Percentiles rank a stretch among this genome's conserved stretches.
phyloP scores from a whole-genome alignment of 2,797 vertebrate genomes.

The Pangasius djambal region DNA sequence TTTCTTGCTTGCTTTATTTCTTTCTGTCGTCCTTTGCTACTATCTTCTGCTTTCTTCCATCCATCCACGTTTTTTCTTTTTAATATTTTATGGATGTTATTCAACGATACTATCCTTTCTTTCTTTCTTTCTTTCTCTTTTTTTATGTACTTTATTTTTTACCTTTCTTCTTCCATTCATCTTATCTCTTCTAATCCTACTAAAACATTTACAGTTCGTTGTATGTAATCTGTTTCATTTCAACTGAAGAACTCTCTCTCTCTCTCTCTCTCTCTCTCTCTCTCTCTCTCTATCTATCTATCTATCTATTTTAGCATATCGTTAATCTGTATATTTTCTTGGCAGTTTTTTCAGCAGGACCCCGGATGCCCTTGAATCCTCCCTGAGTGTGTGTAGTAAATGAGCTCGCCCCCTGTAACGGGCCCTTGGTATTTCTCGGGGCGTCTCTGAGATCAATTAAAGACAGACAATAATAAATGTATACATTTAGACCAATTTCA shows the following conservation, averaged over 20 bases:
- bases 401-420: slow-evolving; percentile 74
- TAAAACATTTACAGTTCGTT: neutral
- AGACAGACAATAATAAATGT: slow-evolving; percentile 83
- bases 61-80: neutral
- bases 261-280: neutral
- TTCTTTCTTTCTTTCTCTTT: neutral
- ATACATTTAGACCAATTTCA: slow-evolving; percentile 80
- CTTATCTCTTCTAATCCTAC: neutral
- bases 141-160: neutral
- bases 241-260: neutral
- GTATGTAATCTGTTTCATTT: neutral
- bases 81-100: neutral
- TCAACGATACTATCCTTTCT: neutral
- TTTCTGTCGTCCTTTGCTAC: neutral
- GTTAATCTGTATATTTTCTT: slow-evolving; percentile 1
- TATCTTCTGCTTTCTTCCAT: neutral
- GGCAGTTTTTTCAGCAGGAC: slow-evolving; percentile 59
- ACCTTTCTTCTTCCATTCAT: neutral
- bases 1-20: neutral
- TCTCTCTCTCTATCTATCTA: neutral
- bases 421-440: slow-evolving; percentile 80
- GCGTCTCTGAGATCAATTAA: slow-evolving; percentile 77
- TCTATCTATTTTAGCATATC: neutral
- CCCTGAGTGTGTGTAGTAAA: slow-evolving; percentile 76
- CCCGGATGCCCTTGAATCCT: slow-evolving; percentile 74